phyloP scores from a whole-genome alignment of 2,888 invertebrate species.

The Dryobota labecula region DNA sequence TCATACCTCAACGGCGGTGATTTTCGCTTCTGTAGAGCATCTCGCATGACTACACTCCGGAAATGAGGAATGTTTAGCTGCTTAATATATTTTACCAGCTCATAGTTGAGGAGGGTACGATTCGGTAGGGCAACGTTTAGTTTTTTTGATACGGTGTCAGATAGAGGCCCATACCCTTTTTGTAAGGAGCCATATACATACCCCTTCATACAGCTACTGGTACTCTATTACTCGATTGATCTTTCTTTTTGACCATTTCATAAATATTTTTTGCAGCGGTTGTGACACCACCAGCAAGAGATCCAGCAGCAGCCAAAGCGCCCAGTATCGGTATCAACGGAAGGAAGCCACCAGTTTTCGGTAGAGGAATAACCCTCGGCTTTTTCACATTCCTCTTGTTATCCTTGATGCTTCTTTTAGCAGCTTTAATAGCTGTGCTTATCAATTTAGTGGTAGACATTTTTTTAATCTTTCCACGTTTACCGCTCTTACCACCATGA shows the following conservation, averaged over 20 bases:
- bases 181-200: slow-evolving; percentile 1
- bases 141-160: background rate
- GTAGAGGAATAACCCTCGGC: slow-evolving; percentile 30
- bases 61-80: slow-evolving; percentile 4
- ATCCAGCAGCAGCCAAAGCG: background rate
- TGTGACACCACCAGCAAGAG: slow-evolving; percentile 1
- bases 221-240: background rate
- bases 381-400: slow-evolving; percentile 14
- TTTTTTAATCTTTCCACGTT: background rate
- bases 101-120: slow-evolving; percentile 2
- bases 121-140: background rate
- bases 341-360: slow-evolving; percentile 6
- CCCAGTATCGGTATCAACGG: slow-evolving; percentile 7
- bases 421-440: slow-evolving; percentile 14
- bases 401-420: slow-evolving; percentile 9
- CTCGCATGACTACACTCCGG: too few relatives aligned
- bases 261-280: slow-evolving; percentile 1
- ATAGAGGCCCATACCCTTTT: slow-evolving; percentile 1
- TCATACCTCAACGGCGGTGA: background rate
- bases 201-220: background rate
- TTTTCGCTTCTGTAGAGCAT: slow-evolving; percentile 5
- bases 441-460: background rate
- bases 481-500: background rate
- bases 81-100: background rate
- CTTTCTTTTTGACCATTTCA: slow-evolving; percentile 1